A percentile compares a stretch with the other conserved stretches of the same genome.
phyloP scores from a whole-genome alignment of 2,888 invertebrate species.

The Amiota minor region DNA sequence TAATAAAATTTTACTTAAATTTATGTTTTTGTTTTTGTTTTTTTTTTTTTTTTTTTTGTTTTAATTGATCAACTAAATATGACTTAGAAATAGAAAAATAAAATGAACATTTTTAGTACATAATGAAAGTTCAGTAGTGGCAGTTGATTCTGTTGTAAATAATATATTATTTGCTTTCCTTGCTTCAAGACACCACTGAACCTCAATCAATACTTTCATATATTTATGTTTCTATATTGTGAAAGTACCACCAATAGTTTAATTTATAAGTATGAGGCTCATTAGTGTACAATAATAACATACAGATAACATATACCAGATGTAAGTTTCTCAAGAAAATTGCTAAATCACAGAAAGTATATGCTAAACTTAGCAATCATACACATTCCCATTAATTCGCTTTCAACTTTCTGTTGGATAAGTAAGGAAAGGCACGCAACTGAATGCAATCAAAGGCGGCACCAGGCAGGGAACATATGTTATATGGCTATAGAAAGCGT shows the following conservation, averaged over 20 bases:
- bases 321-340: background rate
- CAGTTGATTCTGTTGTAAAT: no score
- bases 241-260: no score
- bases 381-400: no score
- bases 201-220: no score
- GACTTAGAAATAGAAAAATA: no score
- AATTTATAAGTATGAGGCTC: background rate
- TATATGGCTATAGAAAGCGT: no score
- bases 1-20: background rate
- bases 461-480: background rate
- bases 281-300: background rate
- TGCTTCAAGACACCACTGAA: no score
- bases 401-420: background rate
- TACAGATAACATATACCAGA: background rate
- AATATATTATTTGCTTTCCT: no score
- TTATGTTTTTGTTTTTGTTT: background rate
- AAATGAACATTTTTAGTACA: no score
- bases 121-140: no score
- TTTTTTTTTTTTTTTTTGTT: background rate
- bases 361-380: background rate
- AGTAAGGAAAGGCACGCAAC: background rate
- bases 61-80: background rate
- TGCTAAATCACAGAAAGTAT: background rate
- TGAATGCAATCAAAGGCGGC: slow-evolving; percentile 1
- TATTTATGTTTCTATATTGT: no score